These are phyloP conservation scores for Torymus aiolomorphi DNA, from an alignment of 2,888 invertebrate genomes.

Conservation along the genomic window DNA sequence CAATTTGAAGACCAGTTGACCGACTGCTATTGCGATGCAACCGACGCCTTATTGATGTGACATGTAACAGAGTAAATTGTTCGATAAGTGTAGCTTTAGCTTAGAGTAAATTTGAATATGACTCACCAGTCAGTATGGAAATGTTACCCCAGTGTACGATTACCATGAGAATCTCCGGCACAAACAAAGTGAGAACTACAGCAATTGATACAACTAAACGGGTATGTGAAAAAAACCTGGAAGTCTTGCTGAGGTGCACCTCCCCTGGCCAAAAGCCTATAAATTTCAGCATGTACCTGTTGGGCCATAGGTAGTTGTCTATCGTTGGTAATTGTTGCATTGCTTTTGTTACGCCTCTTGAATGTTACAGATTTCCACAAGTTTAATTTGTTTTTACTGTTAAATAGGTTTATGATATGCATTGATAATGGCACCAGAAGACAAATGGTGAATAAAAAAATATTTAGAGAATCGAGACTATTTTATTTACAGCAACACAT, in stretches of 20 bases:
- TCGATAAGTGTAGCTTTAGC: neutral
- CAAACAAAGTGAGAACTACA: conserved; percentile 51
- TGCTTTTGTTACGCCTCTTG: too few species aligned
- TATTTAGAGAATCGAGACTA: too few species aligned
- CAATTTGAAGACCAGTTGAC: conserved; percentile 58
- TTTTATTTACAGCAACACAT: too few species aligned
- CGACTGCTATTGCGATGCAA: neutral
- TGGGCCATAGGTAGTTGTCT: conserved; percentile 59
- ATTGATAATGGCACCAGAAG: too few species aligned
- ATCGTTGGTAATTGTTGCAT: conserved; percentile 21
- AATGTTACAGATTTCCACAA: too few species aligned
- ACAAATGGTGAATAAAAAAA: too few species aligned
- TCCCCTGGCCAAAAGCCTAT: conserved; percentile 58
- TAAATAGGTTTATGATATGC: too few species aligned
- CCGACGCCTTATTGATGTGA: neutral
- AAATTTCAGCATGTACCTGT: conserved; percentile 55
- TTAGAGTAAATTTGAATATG: neutral
- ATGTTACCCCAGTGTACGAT: conserved; percentile 57
- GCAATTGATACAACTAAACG: conserved; percentile 51
- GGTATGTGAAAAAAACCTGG: conserved; percentile 54
- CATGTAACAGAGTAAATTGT: too few species aligned
- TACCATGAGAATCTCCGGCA: conserved; percentile 58
- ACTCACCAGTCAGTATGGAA: conserved; percentile 57
- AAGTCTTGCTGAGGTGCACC: conserved; percentile 8
- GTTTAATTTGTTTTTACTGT: too few species aligned